A percentile compares a stretch with the other conserved stretches of the same genome.
These are phyloP conservation scores for Erannis defoliaria DNA, from an alignment of 2,888 invertebrate genomes.

Conservation along the genomic window DNA sequence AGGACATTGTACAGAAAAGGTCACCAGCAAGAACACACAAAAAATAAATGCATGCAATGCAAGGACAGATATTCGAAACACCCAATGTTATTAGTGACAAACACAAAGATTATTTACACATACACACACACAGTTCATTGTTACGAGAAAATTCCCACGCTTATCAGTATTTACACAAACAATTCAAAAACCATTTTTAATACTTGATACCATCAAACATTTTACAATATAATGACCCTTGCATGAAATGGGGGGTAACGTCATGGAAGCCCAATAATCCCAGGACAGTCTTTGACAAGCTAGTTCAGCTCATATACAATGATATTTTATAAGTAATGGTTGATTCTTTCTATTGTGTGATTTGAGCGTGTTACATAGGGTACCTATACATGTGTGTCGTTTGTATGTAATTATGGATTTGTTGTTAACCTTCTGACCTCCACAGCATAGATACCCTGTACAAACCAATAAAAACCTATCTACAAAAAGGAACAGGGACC, in stretches of 20 bases:
- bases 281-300: constrained; percentile 16
- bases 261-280: constrained; percentile 20
- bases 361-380: background rate
- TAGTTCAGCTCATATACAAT: background rate
- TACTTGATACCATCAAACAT: constrained; percentile 17
- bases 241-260: constrained; percentile 40
- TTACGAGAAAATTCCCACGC: constrained; percentile 40
- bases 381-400: background rate
- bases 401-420: too few species aligned
- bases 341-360: background rate
- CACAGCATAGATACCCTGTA: too few species aligned
- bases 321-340: background rate
- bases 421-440: too few species aligned
- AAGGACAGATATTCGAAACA: constrained; percentile 48
- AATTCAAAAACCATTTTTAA: constrained; percentile 20
- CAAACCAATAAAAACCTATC: too few species aligned
- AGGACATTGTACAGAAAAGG: background rate
- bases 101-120: constrained; percentile 58
- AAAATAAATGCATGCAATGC: constrained; percentile 53
- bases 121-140: constrained; percentile 52
- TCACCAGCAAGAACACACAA: background rate
- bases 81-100: constrained; percentile 66
- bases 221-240: constrained; percentile 21
- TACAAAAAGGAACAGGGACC: too few species aligned
- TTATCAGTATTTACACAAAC: constrained; percentile 46